Percentiles rank a stretch among this genome's conserved stretches.
Conservation (phyloP, 2,888 invertebrate species). For the Biston stratarius region DNA sequence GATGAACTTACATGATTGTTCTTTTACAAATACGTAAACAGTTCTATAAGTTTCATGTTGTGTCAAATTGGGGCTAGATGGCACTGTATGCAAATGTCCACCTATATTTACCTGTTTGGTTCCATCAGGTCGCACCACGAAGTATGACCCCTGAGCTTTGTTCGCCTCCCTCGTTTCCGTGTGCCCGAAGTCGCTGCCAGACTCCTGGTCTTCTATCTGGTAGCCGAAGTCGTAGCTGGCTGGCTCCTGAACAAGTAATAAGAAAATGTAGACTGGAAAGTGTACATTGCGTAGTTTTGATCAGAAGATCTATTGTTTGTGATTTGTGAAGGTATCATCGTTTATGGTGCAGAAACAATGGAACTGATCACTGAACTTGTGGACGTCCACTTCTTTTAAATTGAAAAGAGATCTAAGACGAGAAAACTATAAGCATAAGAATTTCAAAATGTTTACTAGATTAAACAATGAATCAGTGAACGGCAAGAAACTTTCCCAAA, state of each 20-base stretch:
- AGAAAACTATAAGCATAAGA: too few relatives aligned
- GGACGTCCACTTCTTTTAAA: too few relatives aligned
- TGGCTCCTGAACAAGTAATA: slow-evolving; percentile 79
- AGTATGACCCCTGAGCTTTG: slow-evolving; percentile 88
- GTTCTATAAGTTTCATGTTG: not conserved
- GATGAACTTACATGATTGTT: too few relatives aligned
- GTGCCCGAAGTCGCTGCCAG: slow-evolving; percentile 89
- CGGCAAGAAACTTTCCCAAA: too few relatives aligned
- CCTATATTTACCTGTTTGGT: slow-evolving; percentile 83
- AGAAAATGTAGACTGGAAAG: not conserved
- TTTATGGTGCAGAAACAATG: too few relatives aligned
- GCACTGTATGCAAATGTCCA: too few relatives aligned
- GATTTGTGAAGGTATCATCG: too few relatives aligned
- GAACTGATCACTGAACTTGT: too few relatives aligned
- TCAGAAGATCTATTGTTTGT: too few relatives aligned
- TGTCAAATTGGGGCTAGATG: not conserved
- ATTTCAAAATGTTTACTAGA: too few relatives aligned
- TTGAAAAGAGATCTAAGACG: too few relatives aligned
- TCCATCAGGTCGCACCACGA: slow-evolving; percentile 89
- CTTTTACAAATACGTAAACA: too few relatives aligned
- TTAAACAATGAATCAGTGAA: not conserved
- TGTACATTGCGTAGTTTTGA: not conserved
- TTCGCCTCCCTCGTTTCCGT: slow-evolving; percentile 88
- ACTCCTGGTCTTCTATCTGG: slow-evolving; percentile 87
- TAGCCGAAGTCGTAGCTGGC: slow-evolving; percentile 90